A percentile compares a stretch with the other conserved stretches of the same genome.
These are phyloP conservation scores for Arizona elegans DNA, from an alignment of 2,113 vertebrate genomes.

Conservation along the genomic window DNA sequence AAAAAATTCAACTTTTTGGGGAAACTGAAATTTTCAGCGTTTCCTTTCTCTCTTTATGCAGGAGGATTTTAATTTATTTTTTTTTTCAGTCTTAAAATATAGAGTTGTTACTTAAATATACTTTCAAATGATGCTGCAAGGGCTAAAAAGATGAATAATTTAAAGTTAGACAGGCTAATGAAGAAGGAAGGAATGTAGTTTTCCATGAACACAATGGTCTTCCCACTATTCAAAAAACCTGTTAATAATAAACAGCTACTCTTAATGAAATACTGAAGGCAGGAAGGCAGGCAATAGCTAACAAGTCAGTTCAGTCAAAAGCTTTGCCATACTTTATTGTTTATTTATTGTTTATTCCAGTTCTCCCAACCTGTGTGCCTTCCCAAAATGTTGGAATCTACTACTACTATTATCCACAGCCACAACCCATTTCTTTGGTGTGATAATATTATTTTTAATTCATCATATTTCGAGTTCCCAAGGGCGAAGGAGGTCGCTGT, in stretches of 20 bases:
- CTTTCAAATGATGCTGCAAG: not conserved
- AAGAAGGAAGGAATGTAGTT: not conserved
- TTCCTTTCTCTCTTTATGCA: not conserved
- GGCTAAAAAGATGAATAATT: conserved; percentile 2
- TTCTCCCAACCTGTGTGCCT: not conserved
- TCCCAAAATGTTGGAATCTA: not conserved
- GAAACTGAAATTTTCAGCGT: not conserved
- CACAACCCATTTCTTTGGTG: not conserved
- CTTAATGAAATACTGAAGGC: not conserved
- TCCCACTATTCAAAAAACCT: not conserved
- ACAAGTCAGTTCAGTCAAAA: not conserved
- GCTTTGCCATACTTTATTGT: not conserved
- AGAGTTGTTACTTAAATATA: conserved; percentile 19
- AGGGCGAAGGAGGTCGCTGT: not conserved
- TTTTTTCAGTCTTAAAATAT: not conserved
- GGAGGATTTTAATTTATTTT: not conserved
- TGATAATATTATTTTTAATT: not conserved
- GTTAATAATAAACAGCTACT: not conserved
- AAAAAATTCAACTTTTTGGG: not conserved
- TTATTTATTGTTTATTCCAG: not conserved
- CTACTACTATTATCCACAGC: not conserved
- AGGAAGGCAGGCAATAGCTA: not conserved
- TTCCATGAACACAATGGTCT: not conserved
- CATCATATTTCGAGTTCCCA: not conserved
- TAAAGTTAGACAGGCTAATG: not conserved